These are phyloP conservation scores for Timandra comae DNA, from an alignment of 2,888 invertebrate species.

Conservation along the genomic window DNA sequence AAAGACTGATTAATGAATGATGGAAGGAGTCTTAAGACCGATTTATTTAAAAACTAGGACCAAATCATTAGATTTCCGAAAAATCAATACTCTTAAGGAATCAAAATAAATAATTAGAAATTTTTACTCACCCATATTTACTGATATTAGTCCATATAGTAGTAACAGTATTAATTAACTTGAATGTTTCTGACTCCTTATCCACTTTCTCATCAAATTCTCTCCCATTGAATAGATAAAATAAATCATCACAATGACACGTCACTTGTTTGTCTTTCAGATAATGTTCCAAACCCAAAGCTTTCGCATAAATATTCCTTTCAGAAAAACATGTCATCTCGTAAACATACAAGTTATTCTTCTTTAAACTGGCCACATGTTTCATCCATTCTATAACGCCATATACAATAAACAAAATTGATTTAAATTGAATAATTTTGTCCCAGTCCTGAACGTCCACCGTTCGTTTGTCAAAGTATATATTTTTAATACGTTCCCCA, in stretches of 20 bases:
- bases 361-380: constrained; percentile 17
- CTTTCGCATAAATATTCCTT: constrained; percentile 26
- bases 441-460: constrained; percentile 23
- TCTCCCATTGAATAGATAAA: constrained; percentile 30
- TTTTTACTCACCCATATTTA: constrained; percentile 45
- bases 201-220: constrained; percentile 13
- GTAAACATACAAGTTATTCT: constrained; percentile 32
- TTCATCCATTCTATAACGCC: constrained; percentile 28
- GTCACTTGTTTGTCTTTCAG: constrained; percentile 20
- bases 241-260: constrained; percentile 32
- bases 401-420: constrained; percentile 22
- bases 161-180: constrained; percentile 30
- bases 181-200: constrained; percentile 18
- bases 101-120: too few relatives aligned
- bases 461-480: constrained; percentile 23
- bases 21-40: too few relatives aligned
- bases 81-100: too few relatives aligned
- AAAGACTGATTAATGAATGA: too few relatives aligned
- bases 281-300: constrained; percentile 16
- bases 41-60: too few relatives aligned
- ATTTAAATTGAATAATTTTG: constrained; percentile 18
- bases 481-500: constrained; percentile 25
- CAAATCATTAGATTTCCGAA: too few relatives aligned
- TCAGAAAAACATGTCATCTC: constrained; percentile 32
- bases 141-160: constrained; percentile 43